Evolutionary conservation across 1,140 invertebrate species (phyloP), one percentile per base, ranked within the genome.

Genomic region (Octopus sinensis): DNA sequence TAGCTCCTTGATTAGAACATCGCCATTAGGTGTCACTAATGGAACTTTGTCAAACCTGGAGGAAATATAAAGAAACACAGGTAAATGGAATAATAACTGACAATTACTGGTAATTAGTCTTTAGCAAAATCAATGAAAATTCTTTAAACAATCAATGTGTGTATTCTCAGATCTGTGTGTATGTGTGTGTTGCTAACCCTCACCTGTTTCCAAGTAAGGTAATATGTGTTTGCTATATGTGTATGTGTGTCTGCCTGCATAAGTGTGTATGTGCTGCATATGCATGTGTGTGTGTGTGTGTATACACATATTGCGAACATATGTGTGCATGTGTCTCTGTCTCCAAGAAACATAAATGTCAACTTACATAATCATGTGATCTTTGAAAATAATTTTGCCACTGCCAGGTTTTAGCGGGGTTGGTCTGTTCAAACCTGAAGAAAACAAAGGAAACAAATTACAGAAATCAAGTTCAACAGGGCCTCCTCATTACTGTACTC

Each of bases 11-110:
- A 99, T 93, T 30, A 99, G 93, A 30, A 99, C 92, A 91, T 99
- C 98, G 10, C 98, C 98, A 90, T 99, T 99, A 5, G 98, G 98
- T 4, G 98, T 99, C 10, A 99, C 94, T 43, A 99, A 91, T 4
- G 97, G 97, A 6, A 99, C 97, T 81, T 93, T 92, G 77, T 98
- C 95, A 91, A 99, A 99, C 81, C 93, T 93, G 87, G 81, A 43
- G 30, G 30, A 83, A 85, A 84, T 80, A 78, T 76, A 84, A 85
- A 17, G 54, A 53, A 51, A 76, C 12, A 5, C 30, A 17, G 30
- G 68, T 73, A 73, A 62, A 62, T 62, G 17, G 56, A 62, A 12
- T 62, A 12, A 62, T 12, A 12, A 62, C 56, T 12, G 3, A 9
- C 56, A 62, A 43, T 43, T 43, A 43, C 30, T 43, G 23, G 23